Percentiles rank a stretch among this genome's conserved stretches.
phyloP scores from a whole-genome alignment of 2,797 vertebrate species.

The Parambassis ranga region DNA sequence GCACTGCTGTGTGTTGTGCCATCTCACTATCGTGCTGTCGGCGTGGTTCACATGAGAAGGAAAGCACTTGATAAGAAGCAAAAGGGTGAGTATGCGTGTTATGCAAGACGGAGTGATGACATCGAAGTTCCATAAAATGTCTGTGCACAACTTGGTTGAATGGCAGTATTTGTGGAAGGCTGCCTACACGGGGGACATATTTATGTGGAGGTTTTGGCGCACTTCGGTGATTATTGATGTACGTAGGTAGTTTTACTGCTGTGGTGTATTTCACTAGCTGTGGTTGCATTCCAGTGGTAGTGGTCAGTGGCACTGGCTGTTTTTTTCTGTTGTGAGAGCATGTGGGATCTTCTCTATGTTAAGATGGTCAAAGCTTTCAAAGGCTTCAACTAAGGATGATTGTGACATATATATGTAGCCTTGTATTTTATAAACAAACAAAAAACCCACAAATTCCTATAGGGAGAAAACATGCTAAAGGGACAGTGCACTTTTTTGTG shows the following conservation, averaged over 20 bases:
- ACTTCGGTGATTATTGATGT: conserved; percentile 71
- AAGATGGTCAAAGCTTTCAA: conserved; percentile 54
- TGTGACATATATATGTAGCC: too few relatives aligned
- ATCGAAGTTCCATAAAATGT: conserved; percentile 49
- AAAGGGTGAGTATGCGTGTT: conserved; percentile 56
- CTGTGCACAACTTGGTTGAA: conserved; percentile 44
- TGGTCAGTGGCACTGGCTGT: conserved; percentile 66
- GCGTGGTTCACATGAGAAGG: conserved; percentile 72
- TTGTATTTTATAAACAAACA: too few relatives aligned
- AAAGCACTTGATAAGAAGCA: conserved; percentile 65
- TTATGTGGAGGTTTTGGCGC: conserved; percentile 67
- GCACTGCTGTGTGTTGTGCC: conserved; percentile 69
- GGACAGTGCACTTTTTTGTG: neutral
- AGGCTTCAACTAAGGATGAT: too few relatives aligned
- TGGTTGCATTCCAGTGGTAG: conserved; percentile 73
- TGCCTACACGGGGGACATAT: conserved; percentile 55
- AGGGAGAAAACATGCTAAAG: neutral
- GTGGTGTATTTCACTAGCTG: conserved; percentile 74
- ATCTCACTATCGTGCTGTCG: conserved; percentile 68
- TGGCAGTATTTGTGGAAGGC: conserved; percentile 38
- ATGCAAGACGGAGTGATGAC: conserved; percentile 61
- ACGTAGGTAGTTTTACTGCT: conserved; percentile 73
- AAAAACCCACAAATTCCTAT: neutral
- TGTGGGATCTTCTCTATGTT: conserved; percentile 62
- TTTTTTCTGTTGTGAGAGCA: conserved; percentile 65